Base-by-base conservation (phyloP, 2,113 vertebrate species). In the Herpetotheres cachinnans region DNA sequence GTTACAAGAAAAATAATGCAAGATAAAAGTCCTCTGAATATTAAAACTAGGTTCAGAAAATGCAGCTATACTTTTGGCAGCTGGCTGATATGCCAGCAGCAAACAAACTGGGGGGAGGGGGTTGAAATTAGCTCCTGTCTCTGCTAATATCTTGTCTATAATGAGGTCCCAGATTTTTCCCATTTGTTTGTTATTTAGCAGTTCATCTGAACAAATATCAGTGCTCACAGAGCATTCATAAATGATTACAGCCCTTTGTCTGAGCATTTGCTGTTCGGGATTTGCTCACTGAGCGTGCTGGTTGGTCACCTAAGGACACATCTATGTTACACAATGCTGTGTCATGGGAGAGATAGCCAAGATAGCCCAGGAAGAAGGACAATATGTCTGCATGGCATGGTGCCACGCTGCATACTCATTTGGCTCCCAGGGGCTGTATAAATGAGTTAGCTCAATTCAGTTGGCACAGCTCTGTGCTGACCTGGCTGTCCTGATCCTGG, bases 351-450 rank as follows among this genome's bases (percentile, higher is more conserved):
- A 82, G 62, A 90, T 38, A 72, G 93, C 84, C 91, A 95, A 94
- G 78, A 93, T 16, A 93, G 87, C 78, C 82, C 87, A 72, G 78
- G 90, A 96, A 95, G 78, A 96, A 97, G 84, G 87, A 94, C 71
- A 19, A 46, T 87, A 61, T 40, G 84, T 94, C 92, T 97, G 84
- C 52, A 13, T 95, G 95, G 96, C 95, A 27, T 3, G 1, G 11
- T 85, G 93, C 95, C 93, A 91, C 2, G 8, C 47, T 69, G 58
- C 20, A 1, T 73, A 69, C 90, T 95, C 78, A 49, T 94, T 95
- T 1, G 17, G 76, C 52, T 95, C 65, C 66, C 84, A 69, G 49
- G 82, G 73, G 81, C 6, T 82, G 44, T 36, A 69, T 82, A 95
- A 96, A 93, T 90, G 78, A 95, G 66, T 90, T 95, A 94, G 90